Conservation (phyloP, 2,888 invertebrate genomes). For the Macrophya alboannulata region DNA sequence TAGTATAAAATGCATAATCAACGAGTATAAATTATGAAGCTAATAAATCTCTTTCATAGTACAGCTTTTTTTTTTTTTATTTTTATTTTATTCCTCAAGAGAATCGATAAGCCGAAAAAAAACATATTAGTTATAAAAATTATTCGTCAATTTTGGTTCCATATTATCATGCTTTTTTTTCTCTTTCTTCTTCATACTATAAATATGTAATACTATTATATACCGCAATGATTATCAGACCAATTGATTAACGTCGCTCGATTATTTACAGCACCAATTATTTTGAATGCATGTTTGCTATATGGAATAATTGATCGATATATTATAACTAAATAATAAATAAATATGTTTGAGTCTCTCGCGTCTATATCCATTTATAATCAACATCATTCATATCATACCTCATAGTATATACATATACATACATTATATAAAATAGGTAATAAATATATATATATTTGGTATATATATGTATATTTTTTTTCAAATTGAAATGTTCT, state of each 20-base stretch:
- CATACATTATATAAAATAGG: conserved; percentile 13
- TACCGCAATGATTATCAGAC: conserved; percentile 1
- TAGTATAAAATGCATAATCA: conserved; percentile 14
- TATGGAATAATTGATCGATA: conserved; percentile 47
- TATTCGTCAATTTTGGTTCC: neutral
- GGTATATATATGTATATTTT: conserved; percentile 16
- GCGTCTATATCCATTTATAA: conserved; percentile 40
- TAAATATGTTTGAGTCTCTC: conserved; percentile 39
- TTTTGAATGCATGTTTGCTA: conserved; percentile 45
- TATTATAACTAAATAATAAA: conserved; percentile 6
- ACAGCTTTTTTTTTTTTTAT: neutral
- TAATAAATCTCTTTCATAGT: neutral
- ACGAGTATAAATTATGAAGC: conserved; percentile 24
- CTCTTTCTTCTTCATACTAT: neutral
- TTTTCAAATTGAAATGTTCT: conserved; percentile 53
- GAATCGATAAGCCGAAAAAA: neutral
- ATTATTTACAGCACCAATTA: neutral
- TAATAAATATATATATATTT: conserved; percentile 25
- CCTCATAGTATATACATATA: conserved; percentile 40
- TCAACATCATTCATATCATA: conserved; percentile 53
- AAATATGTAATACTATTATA: neutral
- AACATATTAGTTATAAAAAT: neutral
- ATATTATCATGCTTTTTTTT: neutral
- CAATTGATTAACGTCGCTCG: conserved; percentile 16
- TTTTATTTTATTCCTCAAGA: neutral